Evolutionary conservation across 2,113 vertebrate species (phyloP).

Genomic region (Paracanthobrama guichenoti): DNA sequence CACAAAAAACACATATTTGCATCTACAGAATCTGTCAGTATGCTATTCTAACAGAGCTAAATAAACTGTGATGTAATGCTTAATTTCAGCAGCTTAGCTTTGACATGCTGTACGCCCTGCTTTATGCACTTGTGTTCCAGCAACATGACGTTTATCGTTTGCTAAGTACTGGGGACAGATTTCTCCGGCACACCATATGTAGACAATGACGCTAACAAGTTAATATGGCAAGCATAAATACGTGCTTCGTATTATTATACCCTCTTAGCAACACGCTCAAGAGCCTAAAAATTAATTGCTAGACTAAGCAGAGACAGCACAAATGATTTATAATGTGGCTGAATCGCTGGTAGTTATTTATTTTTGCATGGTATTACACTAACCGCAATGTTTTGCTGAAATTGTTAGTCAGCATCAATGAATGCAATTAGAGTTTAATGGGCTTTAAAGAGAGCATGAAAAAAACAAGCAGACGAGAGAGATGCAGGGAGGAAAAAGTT

Average conservation of each 20-base stretch:
- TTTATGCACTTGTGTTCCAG: constrained; percentile 43
- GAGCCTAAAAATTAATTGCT: constrained; percentile 66
- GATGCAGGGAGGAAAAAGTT: constrained; percentile 32
- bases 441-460: constrained; percentile 63
- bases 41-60: neutral
- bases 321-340: constrained; percentile 66
- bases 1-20: neutral
- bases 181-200: constrained; percentile 55
- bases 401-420: constrained; percentile 67
- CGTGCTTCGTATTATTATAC: constrained; percentile 64
- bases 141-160: constrained; percentile 60
- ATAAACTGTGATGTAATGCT: constrained; percentile 1
- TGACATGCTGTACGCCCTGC: neutral
- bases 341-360: constrained; percentile 67
- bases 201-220: constrained; percentile 61
- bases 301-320: constrained; percentile 65
- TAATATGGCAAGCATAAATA: constrained; percentile 64
- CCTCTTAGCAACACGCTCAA: constrained; percentile 64
- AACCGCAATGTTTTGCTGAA: constrained; percentile 60
- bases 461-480: constrained; percentile 38
- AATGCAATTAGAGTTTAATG: constrained; percentile 69
- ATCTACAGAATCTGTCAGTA: neutral
- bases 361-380: constrained; percentile 64
- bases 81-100: constrained; percentile 32
- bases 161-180: constrained; percentile 61